Evolutionary conservation across 2,888 invertebrate genomes (phyloP), one percentile per base, ranked within the genome.

Genomic region (Drosophila paucipuncta): DNA sequence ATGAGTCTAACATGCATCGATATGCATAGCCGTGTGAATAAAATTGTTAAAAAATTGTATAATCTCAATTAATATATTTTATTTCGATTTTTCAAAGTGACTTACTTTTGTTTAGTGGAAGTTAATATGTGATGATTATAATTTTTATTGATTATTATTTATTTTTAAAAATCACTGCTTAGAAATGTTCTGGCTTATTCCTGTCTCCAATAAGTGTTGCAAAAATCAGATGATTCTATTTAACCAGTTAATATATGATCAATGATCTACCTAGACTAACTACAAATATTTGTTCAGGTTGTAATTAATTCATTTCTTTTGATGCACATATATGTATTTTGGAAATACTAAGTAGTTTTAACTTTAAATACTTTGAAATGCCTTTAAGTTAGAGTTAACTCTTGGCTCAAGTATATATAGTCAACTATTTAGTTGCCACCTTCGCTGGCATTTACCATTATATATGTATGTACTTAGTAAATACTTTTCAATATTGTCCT

Each of bases 381-480:
- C 1, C 0, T 4, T 47, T 22, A 22, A 47, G 22, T 47, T 16
- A 16, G 10, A 16, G 35, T 54, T 5, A 28, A 25, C 10, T 54
- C 47, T 58, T 49, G 10, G 13, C 18, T 16, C 25, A 70, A 1
- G 9, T 5, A 11, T 25, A 16, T 31, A 13, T 37, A 62, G 37
- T 58, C 55, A 63, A 75, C 65, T 60, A 43, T 63, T 59, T 13
- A 60, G 52, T 43, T 61, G 76, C 50, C 70, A 59, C 49, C 75
- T 70, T 65, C 31, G 31, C 47, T 59, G 28, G 13, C 53, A 35
- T 28, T 50, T 33, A 22, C 47, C 22, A 18, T 22, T n/a, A n/a
- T 16, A 13, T 7, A 22, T 13, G 18, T 49, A 35, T 30, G 60
- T 55, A 50, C 39, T 69, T 50, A 33, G 49, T 37, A 55, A 54